Percentiles rank a stretch among this genome's conserved stretches.
Conservation (phyloP, 2,113 vertebrate species). For the Piprites chloris region DNA sequence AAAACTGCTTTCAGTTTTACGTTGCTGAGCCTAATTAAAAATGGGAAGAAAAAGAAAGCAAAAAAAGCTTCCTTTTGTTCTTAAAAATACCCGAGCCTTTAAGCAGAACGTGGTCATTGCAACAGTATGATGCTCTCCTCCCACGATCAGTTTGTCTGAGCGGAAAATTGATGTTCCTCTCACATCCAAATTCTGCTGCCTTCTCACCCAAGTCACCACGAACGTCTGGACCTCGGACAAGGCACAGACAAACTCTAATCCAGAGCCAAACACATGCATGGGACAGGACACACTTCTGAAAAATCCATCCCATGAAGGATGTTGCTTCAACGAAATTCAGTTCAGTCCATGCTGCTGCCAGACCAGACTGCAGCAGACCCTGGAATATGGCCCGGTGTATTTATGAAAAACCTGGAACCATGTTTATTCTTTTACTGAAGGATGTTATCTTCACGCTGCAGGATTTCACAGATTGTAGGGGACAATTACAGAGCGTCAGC, state of each 20-base stretch:
- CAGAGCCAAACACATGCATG: neutral
- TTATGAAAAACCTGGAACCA: neutral
- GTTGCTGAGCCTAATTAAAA: neutral
- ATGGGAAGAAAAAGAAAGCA: neutral
- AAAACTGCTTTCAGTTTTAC: neutral
- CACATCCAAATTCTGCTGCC: neutral
- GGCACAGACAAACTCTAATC: neutral
- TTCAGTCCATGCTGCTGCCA: neutral
- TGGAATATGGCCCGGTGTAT: neutral
- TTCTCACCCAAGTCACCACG: neutral
- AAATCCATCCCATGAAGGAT: neutral
- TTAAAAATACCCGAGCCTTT: neutral
- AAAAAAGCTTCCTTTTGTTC: neutral
- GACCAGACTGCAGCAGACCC: neutral
- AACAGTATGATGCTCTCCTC: neutral
- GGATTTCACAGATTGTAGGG: neutral
- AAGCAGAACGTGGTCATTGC: neutral
- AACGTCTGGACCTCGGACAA: neutral
- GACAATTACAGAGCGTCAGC: neutral
- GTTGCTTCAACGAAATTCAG: neutral
- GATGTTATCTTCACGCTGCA: slow-evolving; percentile 6
- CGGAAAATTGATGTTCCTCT: neutral
- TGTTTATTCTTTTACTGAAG: neutral
- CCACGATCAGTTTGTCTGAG: neutral
- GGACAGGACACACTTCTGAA: neutral